Conservation (phyloP, 2,113 vertebrate species). For the Pristiophorus japonicus region DNA sequence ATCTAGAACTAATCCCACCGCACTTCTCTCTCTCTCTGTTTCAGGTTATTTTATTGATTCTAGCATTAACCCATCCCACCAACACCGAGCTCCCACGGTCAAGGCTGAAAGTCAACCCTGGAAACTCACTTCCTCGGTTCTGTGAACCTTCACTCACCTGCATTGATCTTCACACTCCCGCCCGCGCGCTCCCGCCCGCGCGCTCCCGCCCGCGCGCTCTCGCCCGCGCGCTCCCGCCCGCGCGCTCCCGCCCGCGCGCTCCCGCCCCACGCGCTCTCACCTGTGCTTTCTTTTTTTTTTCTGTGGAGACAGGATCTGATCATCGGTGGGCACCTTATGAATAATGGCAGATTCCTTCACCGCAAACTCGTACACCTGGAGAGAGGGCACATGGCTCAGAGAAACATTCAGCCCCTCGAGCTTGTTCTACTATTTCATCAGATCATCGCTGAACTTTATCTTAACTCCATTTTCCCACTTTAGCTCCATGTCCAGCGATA, state of each 20-base stretch:
- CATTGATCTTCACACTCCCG: conserved; percentile 41
- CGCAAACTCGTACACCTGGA: conserved; percentile 92
- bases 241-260: too few relatives aligned
- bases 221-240: too few relatives aligned
- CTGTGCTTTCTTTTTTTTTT: conserved; percentile 98
- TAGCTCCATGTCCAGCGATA: too few relatives aligned
- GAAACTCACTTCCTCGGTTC: background rate
- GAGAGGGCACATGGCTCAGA: conserved; percentile 38
- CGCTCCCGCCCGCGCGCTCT: too few relatives aligned
- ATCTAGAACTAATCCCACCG: too few relatives aligned
- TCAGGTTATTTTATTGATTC: background rate
- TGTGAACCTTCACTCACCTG: too few relatives aligned
- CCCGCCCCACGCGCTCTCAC: too few relatives aligned
- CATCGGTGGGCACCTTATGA: conserved; percentile 78
- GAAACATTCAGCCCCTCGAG: background rate
- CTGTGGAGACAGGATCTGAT: conserved; percentile 82
- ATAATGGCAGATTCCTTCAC: conserved; percentile 81
- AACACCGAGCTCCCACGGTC: background rate
- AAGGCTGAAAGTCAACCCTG: background rate
- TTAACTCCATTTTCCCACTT: too few relatives aligned
- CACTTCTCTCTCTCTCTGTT: too few relatives aligned
- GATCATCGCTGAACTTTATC: too few relatives aligned
- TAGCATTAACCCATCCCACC: background rate
- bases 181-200: too few relatives aligned
- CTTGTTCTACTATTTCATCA: too few relatives aligned